Base-by-base conservation (phyloP, 2,113 vertebrate genomes). In the Mystacornis crossleyi region DNA sequence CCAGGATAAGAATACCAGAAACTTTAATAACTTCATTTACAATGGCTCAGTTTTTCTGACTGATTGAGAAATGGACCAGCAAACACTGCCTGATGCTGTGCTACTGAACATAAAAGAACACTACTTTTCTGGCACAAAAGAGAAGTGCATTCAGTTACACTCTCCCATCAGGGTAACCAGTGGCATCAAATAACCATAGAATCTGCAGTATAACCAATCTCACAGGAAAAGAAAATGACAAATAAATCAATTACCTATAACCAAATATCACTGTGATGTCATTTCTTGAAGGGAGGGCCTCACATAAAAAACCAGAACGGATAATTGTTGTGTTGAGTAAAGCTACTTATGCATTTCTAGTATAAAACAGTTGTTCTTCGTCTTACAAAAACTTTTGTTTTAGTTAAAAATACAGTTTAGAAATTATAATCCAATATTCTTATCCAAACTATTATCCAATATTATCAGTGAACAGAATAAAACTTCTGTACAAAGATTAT, bases 221-320 rank as follows among this genome's bases (percentile, higher is more conserved):
- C n/a, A 43, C 2, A 34, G 29, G 19, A 14, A 62, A 86, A 67
- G 53, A 79, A 60, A 67, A 54, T 20, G 5, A 28, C 9, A 81
- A 60, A 72, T 43, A 55, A 80, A 53, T 8, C 1, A 24, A 34
- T 79, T 51, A 17, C 20, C 21, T 79, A 7, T 66, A 66, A 48
- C 14, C 43, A 15, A 79, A 2, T 62, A 60, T 12, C 26, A 53
- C 8, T 48, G 9, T 55, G 8, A 62, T 54, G 40, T 57, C 2
- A 45, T 54, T 85, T 82, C 28, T 65, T 47, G 10, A 21, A 43
- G 6, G 10, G 4, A 36, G 4, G 6, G 6, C 7, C 15, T 58
- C 14, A 81, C 10, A 36, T 23, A 47, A 55, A 71, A 73, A 20
- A 4, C 1, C 9, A 14, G 0, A 5, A 24, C 1, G 48, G 16